Evolutionary conservation across 1,140 invertebrate species (phyloP).

Genomic region (Drosophila littoralis): DNA sequence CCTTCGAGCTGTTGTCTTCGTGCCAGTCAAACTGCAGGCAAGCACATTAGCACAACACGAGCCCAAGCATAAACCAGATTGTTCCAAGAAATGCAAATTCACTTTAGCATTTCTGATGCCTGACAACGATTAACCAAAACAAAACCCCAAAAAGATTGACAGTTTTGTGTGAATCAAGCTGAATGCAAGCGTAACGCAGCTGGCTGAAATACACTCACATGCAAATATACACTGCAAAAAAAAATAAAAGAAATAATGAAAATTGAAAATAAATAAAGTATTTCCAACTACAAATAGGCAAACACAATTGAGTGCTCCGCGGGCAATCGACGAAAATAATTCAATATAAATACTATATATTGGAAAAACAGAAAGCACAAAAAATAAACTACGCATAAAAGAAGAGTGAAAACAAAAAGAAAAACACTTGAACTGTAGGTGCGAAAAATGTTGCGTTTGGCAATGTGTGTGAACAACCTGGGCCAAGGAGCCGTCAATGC

Average conservation of each 20-base stretch:
- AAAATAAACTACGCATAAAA: conserved; percentile 31
- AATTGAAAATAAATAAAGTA: conserved; percentile 51
- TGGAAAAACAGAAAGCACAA: neutral
- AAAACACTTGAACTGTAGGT: conserved; percentile 15
- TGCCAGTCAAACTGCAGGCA: conserved; percentile 49
- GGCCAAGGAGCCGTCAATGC: conserved; percentile 49
- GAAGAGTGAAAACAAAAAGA: conserved; percentile 26
- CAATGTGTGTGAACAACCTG: conserved; percentile 71
- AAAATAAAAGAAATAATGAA: conserved; percentile 22
- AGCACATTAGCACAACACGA: conserved; percentile 7
- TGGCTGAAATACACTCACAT: conserved; percentile 47
- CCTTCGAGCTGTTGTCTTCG: conserved; percentile 42
- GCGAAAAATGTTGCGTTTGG: conserved; percentile 48
- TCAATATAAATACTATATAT: conserved; percentile 20
- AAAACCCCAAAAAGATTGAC: conserved; percentile 59
- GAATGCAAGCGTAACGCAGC: conserved; percentile 30
- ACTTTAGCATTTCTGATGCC: conserved; percentile 31
- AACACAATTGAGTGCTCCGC: conserved; percentile 12
- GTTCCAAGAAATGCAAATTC: conserved; percentile 49
- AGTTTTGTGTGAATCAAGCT: conserved; percentile 36
- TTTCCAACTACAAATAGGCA: conserved; percentile 4
- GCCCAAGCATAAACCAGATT: conserved; percentile 11
- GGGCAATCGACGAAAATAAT: conserved; percentile 18
- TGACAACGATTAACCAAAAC: conserved; percentile 63
- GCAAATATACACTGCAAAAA: conserved; percentile 31